phyloP scores from a whole-genome alignment of 1,140 invertebrate genomes.

The Eupeodes corollae region DNA sequence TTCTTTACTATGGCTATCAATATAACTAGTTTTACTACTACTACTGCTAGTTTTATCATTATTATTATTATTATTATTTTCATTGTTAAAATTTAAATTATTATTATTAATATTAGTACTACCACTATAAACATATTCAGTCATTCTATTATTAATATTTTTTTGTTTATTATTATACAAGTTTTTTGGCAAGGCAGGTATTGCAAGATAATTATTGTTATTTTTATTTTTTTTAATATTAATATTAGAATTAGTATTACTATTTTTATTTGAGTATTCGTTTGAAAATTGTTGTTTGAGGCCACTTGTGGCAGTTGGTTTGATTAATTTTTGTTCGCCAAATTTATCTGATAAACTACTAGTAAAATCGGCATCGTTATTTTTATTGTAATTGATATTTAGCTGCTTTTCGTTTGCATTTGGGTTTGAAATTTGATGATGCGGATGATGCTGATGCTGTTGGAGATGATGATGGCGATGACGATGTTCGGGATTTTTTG shows the following conservation, averaged over 20 bases:
- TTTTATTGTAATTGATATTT: no score
- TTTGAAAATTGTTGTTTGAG: not conserved
- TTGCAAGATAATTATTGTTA: constrained; percentile 29
- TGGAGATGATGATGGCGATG: not conserved
- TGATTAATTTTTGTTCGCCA: no score
- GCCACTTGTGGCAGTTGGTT: not conserved
- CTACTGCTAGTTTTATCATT: constrained; percentile 2
- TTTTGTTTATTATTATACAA: constrained; percentile 27
- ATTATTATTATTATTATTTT: constrained; percentile 28
- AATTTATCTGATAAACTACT: no score
- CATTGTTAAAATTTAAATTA: constrained; percentile 19
- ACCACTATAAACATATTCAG: constrained; percentile 3
- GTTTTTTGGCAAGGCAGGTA: constrained; percentile 39
- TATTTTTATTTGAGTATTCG: constrained; percentile 13
- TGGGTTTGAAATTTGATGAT: no score
- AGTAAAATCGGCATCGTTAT: no score
- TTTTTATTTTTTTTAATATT: constrained; percentile 21
- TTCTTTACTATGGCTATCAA: constrained; percentile 9
- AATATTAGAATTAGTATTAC: constrained; percentile 13
- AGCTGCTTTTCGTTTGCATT: no score
- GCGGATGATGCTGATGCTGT: not conserved
- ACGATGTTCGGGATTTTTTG: not conserved
- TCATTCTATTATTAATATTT: constrained; percentile 7
- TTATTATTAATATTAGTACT: constrained; percentile 22
- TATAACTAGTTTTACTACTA: constrained; percentile 3